These are phyloP conservation scores for Uria lomvia DNA, from an alignment of 2,113 vertebrate species.

Conservation along the genomic window DNA sequence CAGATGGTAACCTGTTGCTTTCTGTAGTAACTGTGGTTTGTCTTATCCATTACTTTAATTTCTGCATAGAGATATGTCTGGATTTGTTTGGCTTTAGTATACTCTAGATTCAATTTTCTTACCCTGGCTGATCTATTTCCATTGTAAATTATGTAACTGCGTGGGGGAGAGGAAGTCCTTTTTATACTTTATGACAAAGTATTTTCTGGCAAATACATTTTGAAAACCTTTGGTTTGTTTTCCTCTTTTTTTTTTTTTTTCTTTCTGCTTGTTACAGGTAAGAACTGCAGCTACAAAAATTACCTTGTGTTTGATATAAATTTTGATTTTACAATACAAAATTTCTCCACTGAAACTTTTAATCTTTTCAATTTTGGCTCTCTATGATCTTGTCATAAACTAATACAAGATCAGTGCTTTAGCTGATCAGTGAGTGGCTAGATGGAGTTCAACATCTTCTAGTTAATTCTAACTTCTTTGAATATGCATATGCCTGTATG, in stretches of 20 bases:
- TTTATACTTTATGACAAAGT: background rate
- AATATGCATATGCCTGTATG: rapidly evolving
- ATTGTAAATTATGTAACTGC: rapidly evolving
- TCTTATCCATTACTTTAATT: background rate
- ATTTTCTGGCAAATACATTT: background rate
- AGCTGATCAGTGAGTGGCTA: background rate
- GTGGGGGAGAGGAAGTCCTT: rapidly evolving
- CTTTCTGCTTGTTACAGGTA: background rate
- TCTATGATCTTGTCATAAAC: background rate
- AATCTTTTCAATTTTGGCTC: background rate
- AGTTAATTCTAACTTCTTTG: background rate
- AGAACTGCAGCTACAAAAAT: background rate
- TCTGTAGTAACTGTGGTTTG: background rate
- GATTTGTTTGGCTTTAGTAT: background rate
- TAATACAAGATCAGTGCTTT: background rate
- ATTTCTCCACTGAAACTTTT: background rate
- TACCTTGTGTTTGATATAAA: background rate
- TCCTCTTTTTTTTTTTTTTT: rapidly evolving
- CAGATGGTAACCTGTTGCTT: background rate
- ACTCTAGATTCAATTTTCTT: background rate
- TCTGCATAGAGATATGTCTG: background rate
- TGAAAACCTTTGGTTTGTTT: background rate
- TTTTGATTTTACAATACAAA: background rate
- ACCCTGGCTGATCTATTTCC: background rate
- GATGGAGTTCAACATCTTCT: background rate